Conservation (phyloP, 2,797 vertebrate genomes). For the Nyctalus aviator region DNA sequence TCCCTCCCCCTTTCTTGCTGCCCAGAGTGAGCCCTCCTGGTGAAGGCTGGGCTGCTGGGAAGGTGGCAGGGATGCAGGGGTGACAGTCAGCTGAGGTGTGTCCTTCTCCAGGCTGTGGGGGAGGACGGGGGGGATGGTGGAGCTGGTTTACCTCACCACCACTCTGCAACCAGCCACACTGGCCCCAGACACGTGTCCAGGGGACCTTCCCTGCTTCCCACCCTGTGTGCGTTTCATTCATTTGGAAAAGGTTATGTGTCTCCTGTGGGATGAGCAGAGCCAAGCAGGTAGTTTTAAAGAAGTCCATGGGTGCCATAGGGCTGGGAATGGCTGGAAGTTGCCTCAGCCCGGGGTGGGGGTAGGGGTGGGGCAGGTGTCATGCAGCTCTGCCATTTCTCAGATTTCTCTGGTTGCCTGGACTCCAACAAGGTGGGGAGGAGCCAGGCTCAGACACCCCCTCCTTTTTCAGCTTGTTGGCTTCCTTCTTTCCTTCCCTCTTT, state of each 20-base stretch:
- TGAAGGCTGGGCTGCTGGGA: not conserved
- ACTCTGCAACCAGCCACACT: accelerated
- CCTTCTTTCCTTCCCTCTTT: not conserved
- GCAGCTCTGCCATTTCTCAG: not conserved
- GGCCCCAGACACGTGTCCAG: accelerated
- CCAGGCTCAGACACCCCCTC: accelerated
- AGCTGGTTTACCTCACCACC: not conserved
- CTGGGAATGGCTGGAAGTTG: not conserved
- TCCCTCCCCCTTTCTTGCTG: not conserved
- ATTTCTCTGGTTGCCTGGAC: accelerated
- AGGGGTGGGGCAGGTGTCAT: not conserved
- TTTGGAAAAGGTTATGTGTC: not conserved
- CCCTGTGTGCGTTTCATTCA: not conserved
- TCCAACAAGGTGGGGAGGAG: not conserved
- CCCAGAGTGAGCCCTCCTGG: accelerated
- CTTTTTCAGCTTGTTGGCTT: not conserved
- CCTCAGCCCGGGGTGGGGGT: not conserved
- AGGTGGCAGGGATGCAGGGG: not conserved
- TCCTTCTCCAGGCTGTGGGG: not conserved
- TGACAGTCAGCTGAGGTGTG: not conserved
- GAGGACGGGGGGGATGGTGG: not conserved
- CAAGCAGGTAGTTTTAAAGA: not conserved
- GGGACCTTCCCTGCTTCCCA: accelerated
- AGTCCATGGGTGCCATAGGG: not conserved
- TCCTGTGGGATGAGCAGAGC: not conserved